Evolutionary conservation across 2,888 invertebrate genomes (phyloP).

Genomic region (Pyrrhosoma nymphula): DNA sequence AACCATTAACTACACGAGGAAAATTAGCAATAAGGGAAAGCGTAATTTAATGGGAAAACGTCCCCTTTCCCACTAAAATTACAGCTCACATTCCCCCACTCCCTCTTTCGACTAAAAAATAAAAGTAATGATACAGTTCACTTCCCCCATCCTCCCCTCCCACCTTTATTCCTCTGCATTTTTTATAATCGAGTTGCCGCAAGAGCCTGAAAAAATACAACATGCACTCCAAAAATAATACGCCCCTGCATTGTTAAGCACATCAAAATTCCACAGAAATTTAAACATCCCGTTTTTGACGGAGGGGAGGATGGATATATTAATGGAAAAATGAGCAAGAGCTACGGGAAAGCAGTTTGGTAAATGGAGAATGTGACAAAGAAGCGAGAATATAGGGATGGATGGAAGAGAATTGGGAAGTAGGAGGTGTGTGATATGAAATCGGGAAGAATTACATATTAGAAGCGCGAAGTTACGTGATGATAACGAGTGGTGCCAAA

Average conservation of each 20-base stretch:
- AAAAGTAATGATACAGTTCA: background rate
- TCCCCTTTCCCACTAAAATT: background rate
- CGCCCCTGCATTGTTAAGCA: constrained; percentile 37
- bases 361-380: background rate
- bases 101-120: background rate
- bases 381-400: background rate
- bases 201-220: constrained; percentile 46
- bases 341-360: background rate
- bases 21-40: background rate
- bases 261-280: constrained; percentile 58
- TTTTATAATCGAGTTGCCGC: constrained; percentile 39
- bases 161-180: background rate
- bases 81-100: background rate
- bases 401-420: background rate
- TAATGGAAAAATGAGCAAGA: constrained; percentile 30
- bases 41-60: constrained; percentile 45
- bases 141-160: background rate
- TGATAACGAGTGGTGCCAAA: too few species aligned
- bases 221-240: constrained; percentile 20
- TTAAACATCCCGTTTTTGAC: constrained; percentile 40
- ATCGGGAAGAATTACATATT: background rate
- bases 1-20: constrained; percentile 43
- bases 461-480: background rate
- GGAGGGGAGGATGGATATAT: background rate
- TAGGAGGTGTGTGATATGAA: background rate